Conservation (phyloP, 37 sponge, comb jelly and placozoan species). For the Halichondria panicea region DNA sequence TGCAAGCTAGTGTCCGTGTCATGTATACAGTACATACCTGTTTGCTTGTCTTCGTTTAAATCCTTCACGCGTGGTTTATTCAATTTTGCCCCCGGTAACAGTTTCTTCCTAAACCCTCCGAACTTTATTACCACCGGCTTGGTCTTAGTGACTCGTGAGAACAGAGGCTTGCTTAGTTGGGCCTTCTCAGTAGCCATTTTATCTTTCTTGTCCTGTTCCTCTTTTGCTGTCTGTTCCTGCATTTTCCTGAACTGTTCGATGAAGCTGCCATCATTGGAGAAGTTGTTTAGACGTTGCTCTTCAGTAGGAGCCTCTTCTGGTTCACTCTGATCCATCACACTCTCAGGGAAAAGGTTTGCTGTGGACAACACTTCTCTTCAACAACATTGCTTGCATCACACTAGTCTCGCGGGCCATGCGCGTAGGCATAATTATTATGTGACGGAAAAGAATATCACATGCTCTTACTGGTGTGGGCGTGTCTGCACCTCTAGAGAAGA, state of each 20-base stretch:
- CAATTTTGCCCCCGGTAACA: background rate
- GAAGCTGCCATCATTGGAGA: conserved; percentile 92
- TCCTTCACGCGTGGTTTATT: background rate
- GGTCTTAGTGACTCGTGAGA: background rate
- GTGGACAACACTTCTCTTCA: background rate
- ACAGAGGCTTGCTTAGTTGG: background rate
- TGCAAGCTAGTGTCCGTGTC: too few species aligned
- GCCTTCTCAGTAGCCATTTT: background rate
- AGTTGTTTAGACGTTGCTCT: conserved; percentile 18
- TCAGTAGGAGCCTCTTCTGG: background rate
- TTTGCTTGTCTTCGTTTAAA: too few species aligned
- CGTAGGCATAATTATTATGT: too few species aligned
- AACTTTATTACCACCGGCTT: conserved; percentile 4
- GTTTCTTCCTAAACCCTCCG: background rate
- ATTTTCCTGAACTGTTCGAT: conserved; percentile 74
- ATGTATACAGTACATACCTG: too few species aligned
- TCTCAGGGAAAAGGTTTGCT: background rate
- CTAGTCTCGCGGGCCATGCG: too few species aligned
- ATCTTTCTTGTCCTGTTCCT: background rate
- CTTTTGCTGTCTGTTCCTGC: conserved; percentile 55
- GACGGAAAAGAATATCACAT: too few species aligned
- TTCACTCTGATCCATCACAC: background rate
- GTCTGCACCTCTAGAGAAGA: too few species aligned
- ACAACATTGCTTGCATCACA: too few species aligned
- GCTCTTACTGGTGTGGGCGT: too few species aligned